Base-by-base conservation (phyloP, 2,113 vertebrate genomes). In the Hydrochoerus hydrochaeris region DNA sequence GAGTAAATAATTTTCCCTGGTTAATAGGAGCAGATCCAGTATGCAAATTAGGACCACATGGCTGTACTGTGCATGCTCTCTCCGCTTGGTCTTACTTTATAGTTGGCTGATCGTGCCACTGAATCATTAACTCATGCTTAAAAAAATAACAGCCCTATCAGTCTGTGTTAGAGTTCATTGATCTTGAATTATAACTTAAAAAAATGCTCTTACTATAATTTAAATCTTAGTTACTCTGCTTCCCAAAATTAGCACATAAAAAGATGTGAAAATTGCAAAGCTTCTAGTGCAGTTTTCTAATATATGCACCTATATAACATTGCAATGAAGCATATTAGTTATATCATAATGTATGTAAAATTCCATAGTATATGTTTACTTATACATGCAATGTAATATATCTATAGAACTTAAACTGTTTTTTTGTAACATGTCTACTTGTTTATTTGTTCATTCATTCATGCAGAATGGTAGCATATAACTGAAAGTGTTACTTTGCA, bases 41-140 rank as follows among this genome's bases (percentile, higher is more conserved):
- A 82, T 82, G 88, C n/a, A 77, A 20, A 63, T 83, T 44, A 80
- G 83, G 78, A 19, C 14, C 22, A 73, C 44, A 5, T 44, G 65
- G 75, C 44, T 73, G 54, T 86, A 35, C 26, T 2, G 1, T 19
- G 60, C 16, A 1, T 28, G 16, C 44, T 32, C 41, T 71, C 75
- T 73, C 77, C 80, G 35, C 38, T 41, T 71, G 80, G 60, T 30
- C 92, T 84, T 80, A 41, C 84, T 86, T 91, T 38, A 24, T 58
- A 82, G 49, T 82, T 82, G 91, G 44, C 71, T 71, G 46, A 54
- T 85, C 73, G 49, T 52, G 69, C 67, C 87, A n/a, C 73, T 46
- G 81, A 75, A 30, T 93, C 54, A n/a, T 88, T 92, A 97, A 88
- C 85, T 95, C 94, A 58, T 58, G 26, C 80, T 96, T 91, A 26